A percentile compares a stretch with the other conserved stretches of the same genome.
Conservation (phyloP, 2,888 invertebrate species). For the Ctena decussata region DNA sequence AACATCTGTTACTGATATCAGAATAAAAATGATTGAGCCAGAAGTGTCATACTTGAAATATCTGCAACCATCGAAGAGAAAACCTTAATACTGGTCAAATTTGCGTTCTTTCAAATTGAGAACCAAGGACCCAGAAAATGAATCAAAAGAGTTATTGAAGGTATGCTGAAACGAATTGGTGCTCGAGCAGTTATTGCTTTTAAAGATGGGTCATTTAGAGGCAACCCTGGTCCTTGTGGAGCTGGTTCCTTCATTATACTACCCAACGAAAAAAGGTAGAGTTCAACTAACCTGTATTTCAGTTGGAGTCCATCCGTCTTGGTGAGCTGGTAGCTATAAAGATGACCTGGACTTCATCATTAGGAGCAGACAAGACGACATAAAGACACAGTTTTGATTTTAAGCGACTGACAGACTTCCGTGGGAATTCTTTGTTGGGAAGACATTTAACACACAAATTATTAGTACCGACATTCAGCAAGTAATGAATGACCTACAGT, state of each 20-base stretch:
- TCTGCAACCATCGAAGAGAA: conserved; percentile 1
- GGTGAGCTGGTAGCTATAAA: too few species aligned
- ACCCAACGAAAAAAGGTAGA: background rate
- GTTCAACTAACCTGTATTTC: conserved; percentile 19
- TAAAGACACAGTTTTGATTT: background rate
- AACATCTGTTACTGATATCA: background rate
- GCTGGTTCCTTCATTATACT: conserved; percentile 1
- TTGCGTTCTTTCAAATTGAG: conserved; percentile 8
- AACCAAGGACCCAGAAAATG: too few species aligned
- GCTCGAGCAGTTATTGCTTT: conserved; percentile 11
- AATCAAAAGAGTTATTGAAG: too few species aligned
- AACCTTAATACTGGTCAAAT: conserved; percentile 22
- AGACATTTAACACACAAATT: background rate
- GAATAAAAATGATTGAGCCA: background rate
- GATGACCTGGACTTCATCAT: too few species aligned
- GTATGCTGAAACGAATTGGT: too few species aligned
- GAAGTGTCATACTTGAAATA: conserved; percentile 8
- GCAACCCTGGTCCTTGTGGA: conserved; percentile 28
- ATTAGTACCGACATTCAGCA: background rate
- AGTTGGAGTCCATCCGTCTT: background rate
- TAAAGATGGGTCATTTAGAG: conserved; percentile 21
- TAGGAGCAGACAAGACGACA: background rate
- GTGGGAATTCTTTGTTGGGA: conserved; percentile 12
- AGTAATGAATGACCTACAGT: too few species aligned
- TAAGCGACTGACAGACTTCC: conserved; percentile 6